A percentile compares a stretch with the other conserved stretches of the same genome.
phyloP scores from a whole-genome alignment of 2,113 vertebrate species.

The Mesoclemmys tuberculata region DNA sequence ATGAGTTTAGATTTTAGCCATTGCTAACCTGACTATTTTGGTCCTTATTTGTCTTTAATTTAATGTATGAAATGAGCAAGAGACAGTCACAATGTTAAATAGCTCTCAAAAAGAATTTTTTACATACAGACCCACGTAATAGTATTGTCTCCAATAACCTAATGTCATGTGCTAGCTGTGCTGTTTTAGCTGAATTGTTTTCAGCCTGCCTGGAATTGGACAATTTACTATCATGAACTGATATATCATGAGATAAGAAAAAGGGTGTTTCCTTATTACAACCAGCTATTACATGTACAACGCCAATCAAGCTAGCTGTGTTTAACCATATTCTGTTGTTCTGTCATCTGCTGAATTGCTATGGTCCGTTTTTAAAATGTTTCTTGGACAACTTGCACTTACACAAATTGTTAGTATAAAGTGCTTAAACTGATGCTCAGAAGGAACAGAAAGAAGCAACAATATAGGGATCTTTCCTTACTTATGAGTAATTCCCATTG shows the following conservation, averaged over 20 bases:
- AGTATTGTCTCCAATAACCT: neutral
- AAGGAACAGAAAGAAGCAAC: neutral
- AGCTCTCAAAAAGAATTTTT: neutral
- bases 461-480: neutral
- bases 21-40: neutral
- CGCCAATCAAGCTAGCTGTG: neutral
- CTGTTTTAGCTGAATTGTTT: neutral
- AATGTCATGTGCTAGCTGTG: neutral
- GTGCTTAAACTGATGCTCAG: accelerated
- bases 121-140: neutral
- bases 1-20: neutral
- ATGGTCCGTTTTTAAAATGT: neutral
- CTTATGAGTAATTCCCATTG: neutral
- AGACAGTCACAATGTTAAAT: neutral
- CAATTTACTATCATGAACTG: neutral
- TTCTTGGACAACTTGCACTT: neutral
- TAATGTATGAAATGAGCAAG: neutral
- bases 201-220: neutral
- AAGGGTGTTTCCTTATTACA: neutral
- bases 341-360: neutral
- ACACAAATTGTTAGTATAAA: neutral
- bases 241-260: neutral
- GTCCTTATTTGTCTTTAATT: neutral
- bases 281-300: neutral
- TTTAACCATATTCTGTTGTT: neutral